Evolutionary conservation across 2,888 invertebrate species (phyloP).

Genomic region (Melanotus villosus): DNA sequence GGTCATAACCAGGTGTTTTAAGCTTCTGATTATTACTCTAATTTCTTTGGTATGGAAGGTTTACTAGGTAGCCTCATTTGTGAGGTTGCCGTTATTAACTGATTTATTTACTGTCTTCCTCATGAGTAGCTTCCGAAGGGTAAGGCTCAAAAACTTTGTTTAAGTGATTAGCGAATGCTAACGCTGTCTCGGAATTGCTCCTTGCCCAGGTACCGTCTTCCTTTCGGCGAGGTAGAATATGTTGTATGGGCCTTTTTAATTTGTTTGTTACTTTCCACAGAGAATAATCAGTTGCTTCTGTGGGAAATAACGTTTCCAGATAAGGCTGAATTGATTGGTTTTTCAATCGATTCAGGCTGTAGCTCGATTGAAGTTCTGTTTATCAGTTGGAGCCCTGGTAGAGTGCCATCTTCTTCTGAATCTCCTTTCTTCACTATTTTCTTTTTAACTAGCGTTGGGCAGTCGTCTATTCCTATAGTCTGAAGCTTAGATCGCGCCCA

Average conservation of each 20-base stretch:
- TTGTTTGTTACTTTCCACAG: constrained; percentile 17
- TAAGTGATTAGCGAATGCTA: neutral
- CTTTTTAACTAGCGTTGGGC: too few species aligned
- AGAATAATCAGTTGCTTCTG: neutral
- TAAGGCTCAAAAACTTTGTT: constrained; percentile 4
- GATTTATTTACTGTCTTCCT: neutral
- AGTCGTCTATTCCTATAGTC: too few species aligned
- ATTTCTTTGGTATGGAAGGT: neutral
- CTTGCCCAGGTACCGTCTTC: constrained; percentile 16
- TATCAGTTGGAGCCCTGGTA: too few species aligned
- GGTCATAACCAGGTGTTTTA: neutral
- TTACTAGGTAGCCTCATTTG: neutral
- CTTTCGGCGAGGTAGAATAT: constrained; percentile 11
- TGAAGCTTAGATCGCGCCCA: too few species aligned
- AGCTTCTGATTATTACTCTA: too few species aligned
- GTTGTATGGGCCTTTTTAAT: constrained; percentile 4
- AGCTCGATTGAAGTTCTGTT: too few species aligned
- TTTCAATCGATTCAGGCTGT: neutral
- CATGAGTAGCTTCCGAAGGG: constrained; percentile 3
- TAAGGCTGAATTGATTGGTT: constrained; percentile 9
- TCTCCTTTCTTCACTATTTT: too few species aligned
- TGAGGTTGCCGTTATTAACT: neutral
- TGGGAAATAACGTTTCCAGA: neutral
- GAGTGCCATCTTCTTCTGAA: too few species aligned
- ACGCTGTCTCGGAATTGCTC: neutral